Base-by-base conservation (phyloP, 2,113 vertebrate genomes). In the Oreotrochilus melanogaster region DNA sequence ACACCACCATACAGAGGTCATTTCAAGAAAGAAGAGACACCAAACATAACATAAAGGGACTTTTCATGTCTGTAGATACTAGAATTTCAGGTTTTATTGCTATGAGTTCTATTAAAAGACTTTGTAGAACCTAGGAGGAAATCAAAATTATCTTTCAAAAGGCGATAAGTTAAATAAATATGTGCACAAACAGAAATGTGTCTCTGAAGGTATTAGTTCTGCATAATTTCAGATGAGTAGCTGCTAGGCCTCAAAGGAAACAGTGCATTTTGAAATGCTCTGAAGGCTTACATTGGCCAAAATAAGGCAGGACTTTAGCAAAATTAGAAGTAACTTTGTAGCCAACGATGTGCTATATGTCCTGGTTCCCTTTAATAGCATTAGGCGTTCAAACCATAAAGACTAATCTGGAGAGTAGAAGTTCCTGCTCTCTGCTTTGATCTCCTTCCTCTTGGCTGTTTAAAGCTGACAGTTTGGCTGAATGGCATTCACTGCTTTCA, bases 381-480 rank as follows among this genome's bases (percentile, higher is more conserved):
- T 98, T 97, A 97, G 94, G 89, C 96, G 88, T 97, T 95, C 89
- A 94, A 78, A 97, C 96, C 97, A 95, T 95, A 95, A 93, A 95
- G 97, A 97, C 87, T 98, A 98, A 95, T 98, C 96, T 93, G 96
- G 97, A 98, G 91, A 98, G 96, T 97, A 94, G 97, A 97, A 98
- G 97, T 97, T 97, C 98, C 97, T 89, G 89, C 96, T 96, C 94
- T 89, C 86, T 90, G 88, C 98, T 98, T 98, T 98, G 98, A 98
- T 98, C 97, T 97, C 95, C 75, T 96, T 98, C 96, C 97, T 98
- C 97, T 97, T 66, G 97, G 97, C 97, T 98, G 97, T 97, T 97
- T 92, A 97, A 98, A 98, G 98, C 98, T 98, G 98, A 98, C 98
- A 97, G 97, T 97, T 97, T 95, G 95, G 95, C 97, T 98, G 97